phyloP scores from a whole-genome alignment of 2,113 vertebrate genomes.

The Centrocercus urophasianus region DNA sequence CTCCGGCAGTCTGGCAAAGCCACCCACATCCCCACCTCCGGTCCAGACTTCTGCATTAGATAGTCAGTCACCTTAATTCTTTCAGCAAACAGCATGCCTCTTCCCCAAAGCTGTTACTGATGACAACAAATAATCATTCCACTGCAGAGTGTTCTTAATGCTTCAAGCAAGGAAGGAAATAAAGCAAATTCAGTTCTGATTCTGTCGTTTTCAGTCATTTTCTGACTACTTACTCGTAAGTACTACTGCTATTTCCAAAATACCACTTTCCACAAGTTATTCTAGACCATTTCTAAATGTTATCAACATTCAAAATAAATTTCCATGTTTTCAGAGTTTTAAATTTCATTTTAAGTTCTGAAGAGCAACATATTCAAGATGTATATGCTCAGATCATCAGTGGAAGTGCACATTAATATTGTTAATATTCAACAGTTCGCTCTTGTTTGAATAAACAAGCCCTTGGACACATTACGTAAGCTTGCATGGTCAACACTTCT shows the following conservation, averaged over 20 bases:
- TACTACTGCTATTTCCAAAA: background rate
- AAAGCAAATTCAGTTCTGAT: background rate
- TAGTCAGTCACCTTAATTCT: background rate
- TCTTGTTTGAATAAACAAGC: background rate
- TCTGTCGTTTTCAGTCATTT: background rate
- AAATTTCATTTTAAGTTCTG: background rate
- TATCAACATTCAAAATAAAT: background rate
- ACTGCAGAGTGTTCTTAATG: background rate
- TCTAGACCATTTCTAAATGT: background rate
- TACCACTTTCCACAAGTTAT: background rate
- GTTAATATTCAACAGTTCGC: no score
- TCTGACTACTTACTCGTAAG: background rate
- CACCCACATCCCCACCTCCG: background rate
- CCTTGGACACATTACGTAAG: background rate
- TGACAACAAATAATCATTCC: constrained; percentile 3
- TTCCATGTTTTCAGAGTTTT: background rate
- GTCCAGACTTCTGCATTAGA: background rate
- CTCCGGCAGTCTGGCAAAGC: background rate
- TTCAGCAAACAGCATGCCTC: background rate
- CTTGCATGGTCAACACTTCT: background rate
- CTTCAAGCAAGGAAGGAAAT: constrained; percentile 24
- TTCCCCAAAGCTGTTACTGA: background rate
- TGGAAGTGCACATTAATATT: background rate
- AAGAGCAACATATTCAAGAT: background rate
- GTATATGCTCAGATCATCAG: background rate